Evolutionary conservation across 1,140 invertebrate species (phyloP).

Genomic region (Nymphalis io): DNA sequence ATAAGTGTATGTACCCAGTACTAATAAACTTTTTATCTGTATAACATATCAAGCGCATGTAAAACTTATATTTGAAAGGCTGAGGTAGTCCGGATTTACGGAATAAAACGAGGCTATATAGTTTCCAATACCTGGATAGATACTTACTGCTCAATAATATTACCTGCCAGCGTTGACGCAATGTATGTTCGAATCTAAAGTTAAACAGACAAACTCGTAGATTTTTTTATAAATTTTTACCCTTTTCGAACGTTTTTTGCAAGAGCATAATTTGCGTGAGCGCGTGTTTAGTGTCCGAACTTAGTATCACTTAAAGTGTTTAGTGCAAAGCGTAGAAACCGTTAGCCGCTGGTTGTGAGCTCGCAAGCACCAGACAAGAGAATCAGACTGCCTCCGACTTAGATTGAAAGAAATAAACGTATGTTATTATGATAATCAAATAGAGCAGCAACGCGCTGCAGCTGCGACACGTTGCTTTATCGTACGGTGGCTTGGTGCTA

Average conservation of each 20-base stretch:
- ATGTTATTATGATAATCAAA: conserved; percentile 48
- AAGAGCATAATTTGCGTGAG: conserved; percentile 58
- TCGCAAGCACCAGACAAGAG: conserved; percentile 31
- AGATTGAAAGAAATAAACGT: conserved; percentile 45
- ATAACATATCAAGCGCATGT: conserved; percentile 76
- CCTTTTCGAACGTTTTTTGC: conserved; percentile 66
- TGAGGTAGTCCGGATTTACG: conserved; percentile 60
- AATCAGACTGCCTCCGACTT: conserved; percentile 32
- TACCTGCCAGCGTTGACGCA: conserved; percentile 56
- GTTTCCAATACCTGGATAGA: conserved; percentile 35
- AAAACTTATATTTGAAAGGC: conserved; percentile 63
- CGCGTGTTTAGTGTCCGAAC: conserved; percentile 39
- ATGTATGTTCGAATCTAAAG: conserved; percentile 46
- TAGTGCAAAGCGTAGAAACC: conserved; percentile 24
- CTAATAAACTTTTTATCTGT: conserved; percentile 69
- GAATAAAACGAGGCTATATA: conserved; percentile 53
- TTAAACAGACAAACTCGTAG: conserved; percentile 49
- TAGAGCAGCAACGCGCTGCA: conserved; percentile 37
- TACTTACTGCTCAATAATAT: conserved; percentile 58
- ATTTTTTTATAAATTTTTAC: conserved; percentile 70
- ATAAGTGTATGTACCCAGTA: conserved; percentile 72
- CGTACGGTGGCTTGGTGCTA: conserved; percentile 77
- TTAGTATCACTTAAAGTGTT: conserved; percentile 34
- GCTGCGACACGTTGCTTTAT: conserved; percentile 51
- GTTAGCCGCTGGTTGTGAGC: conserved; percentile 49